Base-by-base conservation (phyloP, 2,888 invertebrate species). In the Microdon myrmicae region DNA sequence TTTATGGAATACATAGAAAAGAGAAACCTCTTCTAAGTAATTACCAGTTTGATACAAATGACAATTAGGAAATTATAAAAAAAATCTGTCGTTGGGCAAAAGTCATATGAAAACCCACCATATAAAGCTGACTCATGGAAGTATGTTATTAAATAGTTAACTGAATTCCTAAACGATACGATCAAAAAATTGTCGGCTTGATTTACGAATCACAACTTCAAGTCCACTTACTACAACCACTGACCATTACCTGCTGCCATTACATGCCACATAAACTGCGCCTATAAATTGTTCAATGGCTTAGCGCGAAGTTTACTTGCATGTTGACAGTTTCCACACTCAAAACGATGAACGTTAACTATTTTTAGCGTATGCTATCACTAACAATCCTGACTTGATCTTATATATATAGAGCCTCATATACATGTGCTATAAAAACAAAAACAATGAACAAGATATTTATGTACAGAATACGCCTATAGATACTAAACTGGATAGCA, bases 331-430 rank as follows among this genome's bases (percentile, higher is more conserved):
- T 38, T 17, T 32, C 32, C n/a, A 17, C 17, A 6, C 10, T 16
- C 19, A 17, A 25, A 39, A 34, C 45, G 29, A 34, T 29, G 12
- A 60, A 22, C 41, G 28, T 35, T 54, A 43, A 53, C 47, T 64
- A 64, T 64, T 64, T 64, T 64, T 58, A 64, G 64, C 58, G 32
- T 47, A 64, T 64, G 45, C 51, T 58, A 64, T 64, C 64, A 64
- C 58, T 53, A 58, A 51, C 31, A 53, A 37, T 37, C n/a, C 39
- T 43, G 51, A 64, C 47, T 51, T 22, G 41, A 51, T 47, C 43
- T 51, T 41, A 29, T 32, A 58, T 47, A 45, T 51, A 51, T 45
- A 23, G 9, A n/a, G 23, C 23, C 9, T 1, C n/a, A 8, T n/a
- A 23, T 23, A 23, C n/a, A 4, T 9, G 9, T n/a, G n/a, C 23